Base-by-base conservation (phyloP, 2,888 invertebrate species). In the Troides oblongomaculatus region DNA sequence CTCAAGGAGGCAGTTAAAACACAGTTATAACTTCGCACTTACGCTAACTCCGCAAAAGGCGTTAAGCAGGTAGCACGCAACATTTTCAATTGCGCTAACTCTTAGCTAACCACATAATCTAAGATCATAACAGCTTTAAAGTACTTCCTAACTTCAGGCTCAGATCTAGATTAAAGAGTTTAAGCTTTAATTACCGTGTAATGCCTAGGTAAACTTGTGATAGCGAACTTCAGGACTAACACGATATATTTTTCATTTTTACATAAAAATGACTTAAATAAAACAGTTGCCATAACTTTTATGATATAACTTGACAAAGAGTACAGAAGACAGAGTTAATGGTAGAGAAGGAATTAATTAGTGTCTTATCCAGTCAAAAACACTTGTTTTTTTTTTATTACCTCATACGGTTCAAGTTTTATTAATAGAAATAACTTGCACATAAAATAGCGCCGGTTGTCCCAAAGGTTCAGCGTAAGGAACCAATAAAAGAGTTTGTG, bases 81-180 rank as follows among this genome's bases (percentile, higher is more conserved):
- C 25, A 43, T 23, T 50, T 63, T 36, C 63, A 68, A 59, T 50
- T 53, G 43, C 18, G n/a, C 14, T 46, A 64, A 64, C 60, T 59
- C 50, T 59, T 60, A 36, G 63, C 59, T 66, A 63, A 66, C 18
- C 39, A 56, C 75, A 76, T 77, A 75, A 78, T 78, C 77, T 75
- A 66, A 66, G 71, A 77, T 75, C 74, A 66, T 60, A 72, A 68
- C 72, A 72, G 73, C 74, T 71, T 68, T 60, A 64, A 21, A 72
- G 71, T 71, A 71, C 73, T 75, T 73, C 67, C 70, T 68, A 67
- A 72, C 72, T 73, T 72, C 68, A 72, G 71, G 71, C 72, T 46
- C 70, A 58, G 68, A 68, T 69, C 73, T 71, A 77, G 75, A 77
- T 76, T 74, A 72, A 58, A 25, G 23, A 59, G 12, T 23, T 68